Conservation (phyloP, 2,797 vertebrate species). For the Ficedula albicollis region DNA sequence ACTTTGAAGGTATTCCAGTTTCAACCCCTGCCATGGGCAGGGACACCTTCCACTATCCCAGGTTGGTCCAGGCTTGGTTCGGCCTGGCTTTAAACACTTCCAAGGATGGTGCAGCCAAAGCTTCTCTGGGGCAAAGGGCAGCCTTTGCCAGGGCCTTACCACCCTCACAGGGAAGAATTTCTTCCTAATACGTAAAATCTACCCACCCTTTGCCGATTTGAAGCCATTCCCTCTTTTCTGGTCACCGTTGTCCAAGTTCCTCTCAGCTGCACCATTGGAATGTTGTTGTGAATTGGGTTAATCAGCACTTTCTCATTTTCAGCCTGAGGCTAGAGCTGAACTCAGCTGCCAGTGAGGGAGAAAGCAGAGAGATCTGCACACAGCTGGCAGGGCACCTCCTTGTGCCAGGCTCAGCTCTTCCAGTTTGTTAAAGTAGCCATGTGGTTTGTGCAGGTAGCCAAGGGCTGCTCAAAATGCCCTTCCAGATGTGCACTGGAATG, state of each 20-base stretch:
- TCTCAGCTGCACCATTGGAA: background rate
- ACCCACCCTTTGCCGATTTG: background rate
- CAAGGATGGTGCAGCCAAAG: background rate
- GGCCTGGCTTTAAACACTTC: background rate
- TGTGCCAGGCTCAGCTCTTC: background rate
- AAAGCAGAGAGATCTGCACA: background rate
- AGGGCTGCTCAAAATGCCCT: background rate
- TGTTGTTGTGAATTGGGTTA: background rate
- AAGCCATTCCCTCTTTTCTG: rapidly evolving
- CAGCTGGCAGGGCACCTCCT: background rate
- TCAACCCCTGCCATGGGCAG: background rate
- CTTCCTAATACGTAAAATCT: too few relatives aligned
- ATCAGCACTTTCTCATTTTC: background rate
- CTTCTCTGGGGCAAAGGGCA: background rate
- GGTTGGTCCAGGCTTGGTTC: background rate
- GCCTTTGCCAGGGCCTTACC: background rate
- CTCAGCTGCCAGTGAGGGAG: background rate
- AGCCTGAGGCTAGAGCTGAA: background rate
- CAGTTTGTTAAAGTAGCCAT: rapidly evolving
- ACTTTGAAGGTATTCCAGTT: background rate
- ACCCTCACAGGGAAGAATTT: background rate
- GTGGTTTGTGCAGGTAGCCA: background rate
- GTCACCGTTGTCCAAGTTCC: background rate
- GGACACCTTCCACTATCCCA: background rate
- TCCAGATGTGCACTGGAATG: rapidly evolving